Evolutionary conservation across 35 echinoderm and acorn worm genomes (phyloP).

Genomic region (Ptychodera flava): DNA sequence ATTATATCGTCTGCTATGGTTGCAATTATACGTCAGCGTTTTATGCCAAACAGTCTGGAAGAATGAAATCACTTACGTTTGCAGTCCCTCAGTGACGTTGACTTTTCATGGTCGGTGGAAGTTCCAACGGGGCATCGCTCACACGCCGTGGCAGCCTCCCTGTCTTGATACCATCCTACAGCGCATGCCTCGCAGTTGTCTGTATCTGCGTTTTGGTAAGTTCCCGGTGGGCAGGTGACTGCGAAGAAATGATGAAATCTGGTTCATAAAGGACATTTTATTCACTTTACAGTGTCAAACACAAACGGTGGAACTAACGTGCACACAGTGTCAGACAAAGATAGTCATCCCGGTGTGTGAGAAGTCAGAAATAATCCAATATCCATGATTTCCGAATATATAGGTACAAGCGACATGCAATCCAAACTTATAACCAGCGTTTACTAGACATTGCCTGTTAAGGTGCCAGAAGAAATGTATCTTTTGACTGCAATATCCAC

Average conservation of each 20-base stretch:
- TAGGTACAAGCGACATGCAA: not conserved
- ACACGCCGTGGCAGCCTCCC: constrained; percentile 25
- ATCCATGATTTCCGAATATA: not conserved
- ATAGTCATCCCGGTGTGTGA: not conserved
- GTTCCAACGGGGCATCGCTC: constrained; percentile 27
- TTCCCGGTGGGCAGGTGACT: constrained; percentile 59
- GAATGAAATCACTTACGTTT: constrained; percentile 35
- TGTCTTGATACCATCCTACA: constrained; percentile 37
- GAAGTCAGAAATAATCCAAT: not conserved
- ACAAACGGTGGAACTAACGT: not conserved
- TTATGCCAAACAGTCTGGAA: not conserved
- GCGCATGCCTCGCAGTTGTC: constrained; percentile 31
- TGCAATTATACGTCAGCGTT: not conserved
- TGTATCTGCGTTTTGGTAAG: constrained; percentile 7
- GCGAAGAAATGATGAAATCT: not conserved
- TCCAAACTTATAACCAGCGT: not conserved
- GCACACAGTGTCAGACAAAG: not conserved
- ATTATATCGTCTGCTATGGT: not conserved
- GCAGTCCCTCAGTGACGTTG: constrained; percentile 23
- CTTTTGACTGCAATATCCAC: too few species aligned
- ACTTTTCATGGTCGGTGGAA: constrained; percentile 20
- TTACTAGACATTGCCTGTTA: not conserved
- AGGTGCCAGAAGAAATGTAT: not conserved
- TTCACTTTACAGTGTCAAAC: not conserved
- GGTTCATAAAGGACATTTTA: not conserved